A percentile compares a stretch with the other conserved stretches of the same genome.
phyloP scores from a whole-genome alignment of 2,888 invertebrate genomes.

The Noctua janthe region DNA sequence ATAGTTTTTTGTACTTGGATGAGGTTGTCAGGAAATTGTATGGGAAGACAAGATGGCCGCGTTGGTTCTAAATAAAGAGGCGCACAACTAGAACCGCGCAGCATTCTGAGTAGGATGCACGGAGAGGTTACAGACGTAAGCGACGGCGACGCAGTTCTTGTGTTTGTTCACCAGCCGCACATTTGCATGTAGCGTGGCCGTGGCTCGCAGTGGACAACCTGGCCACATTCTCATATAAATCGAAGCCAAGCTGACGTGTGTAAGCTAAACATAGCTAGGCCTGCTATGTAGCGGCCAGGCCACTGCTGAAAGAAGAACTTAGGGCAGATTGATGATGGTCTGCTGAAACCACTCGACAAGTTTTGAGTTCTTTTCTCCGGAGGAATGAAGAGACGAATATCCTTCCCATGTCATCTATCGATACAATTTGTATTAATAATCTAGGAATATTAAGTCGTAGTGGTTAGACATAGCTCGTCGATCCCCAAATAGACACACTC shows the following conservation, averaged over 20 bases:
- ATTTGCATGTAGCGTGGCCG: not conserved
- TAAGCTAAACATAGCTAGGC: too few species aligned
- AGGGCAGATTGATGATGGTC: not conserved
- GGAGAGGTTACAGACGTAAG: too few species aligned
- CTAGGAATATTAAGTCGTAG: slow-evolving; percentile 18
- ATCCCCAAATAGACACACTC: slow-evolving; percentile 34
- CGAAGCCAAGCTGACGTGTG: too few species aligned
- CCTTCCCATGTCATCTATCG: too few species aligned
- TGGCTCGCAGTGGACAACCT: not conserved
- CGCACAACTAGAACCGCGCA: not conserved
- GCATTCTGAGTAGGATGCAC: not conserved
- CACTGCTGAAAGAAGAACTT: not conserved
- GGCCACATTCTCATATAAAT: not conserved
- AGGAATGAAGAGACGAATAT: not conserved
- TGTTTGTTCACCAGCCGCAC: not conserved
- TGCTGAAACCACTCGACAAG: not conserved
- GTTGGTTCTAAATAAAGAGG: not conserved
- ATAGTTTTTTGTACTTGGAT: not conserved
- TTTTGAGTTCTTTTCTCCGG: not conserved
- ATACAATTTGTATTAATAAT: not conserved
- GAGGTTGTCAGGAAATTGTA: not conserved
- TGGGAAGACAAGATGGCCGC: not conserved
- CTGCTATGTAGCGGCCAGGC: not conserved
- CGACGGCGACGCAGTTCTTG: not conserved
- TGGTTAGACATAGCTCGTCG: slow-evolving; percentile 23